Evolutionary conservation across 2,797 vertebrate genomes (phyloP), one percentile per base, ranked within the genome.

Genomic region (Sebastes taczanowskii): DNA sequence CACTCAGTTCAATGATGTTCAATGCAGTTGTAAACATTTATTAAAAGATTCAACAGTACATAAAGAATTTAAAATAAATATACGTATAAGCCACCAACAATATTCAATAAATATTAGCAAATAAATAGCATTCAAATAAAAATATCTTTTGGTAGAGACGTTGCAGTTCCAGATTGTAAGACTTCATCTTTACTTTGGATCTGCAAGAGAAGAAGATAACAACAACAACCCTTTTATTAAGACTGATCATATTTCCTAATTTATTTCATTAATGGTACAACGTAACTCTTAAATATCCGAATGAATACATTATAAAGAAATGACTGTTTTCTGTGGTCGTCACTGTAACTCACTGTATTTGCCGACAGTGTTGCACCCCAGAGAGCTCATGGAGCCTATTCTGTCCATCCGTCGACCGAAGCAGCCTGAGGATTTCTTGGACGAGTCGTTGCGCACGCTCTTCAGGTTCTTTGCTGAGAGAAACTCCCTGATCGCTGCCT

Each of bases 341-440:
- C 3, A 53, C 8, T 71, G 20, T 11, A 7, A 93, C 94, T 92
- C 83, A 96, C 96, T 95, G 74, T 86, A 89, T 86, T 71, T 94
- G 27, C 94, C 90, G 1, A 92, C 85, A 1, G 92, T 94, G 64
- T 95, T 96, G 86, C 96, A 96, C 20, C 96, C 96, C 92, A 98
- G 93, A 22, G 96, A 94, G 1, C 96, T 97, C 89, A 95, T 91
- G n/a, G 96, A 96, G 30, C 96, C 96, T 0, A 99, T 99, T 64
- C 97, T 90, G 70, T 99, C 97, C 77, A 99, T 92, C 76, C 93
- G 95, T 16, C 94, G 88, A 3, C 97, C 97, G 0, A 99, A 99
- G 72, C 98, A 99, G 62, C 96, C 85, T 0, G 95, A 96, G 11
- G 92, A 92, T 4, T 32, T 94, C 11, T 88, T 92, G 72, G 82